Conservation (phyloP, 2,113 vertebrate species). For the Reinhardtius hippoglossoides region DNA sequence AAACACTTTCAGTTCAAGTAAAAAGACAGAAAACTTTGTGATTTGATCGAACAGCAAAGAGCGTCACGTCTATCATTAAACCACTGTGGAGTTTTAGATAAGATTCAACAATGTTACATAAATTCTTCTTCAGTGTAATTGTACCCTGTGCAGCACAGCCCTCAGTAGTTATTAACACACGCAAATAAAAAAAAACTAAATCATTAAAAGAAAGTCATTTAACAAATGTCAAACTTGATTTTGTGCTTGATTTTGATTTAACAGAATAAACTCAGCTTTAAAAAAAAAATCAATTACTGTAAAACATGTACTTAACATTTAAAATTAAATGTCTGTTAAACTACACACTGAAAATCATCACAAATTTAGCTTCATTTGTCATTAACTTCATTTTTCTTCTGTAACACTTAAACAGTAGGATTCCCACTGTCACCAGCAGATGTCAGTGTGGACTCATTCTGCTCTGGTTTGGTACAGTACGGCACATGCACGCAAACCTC, state of each 20-base stretch:
- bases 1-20: slow-evolving; percentile 24
- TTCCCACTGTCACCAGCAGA: slow-evolving; percentile 56
- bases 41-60: slow-evolving; percentile 18
- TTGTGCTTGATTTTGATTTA: slow-evolving; percentile 24
- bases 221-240: background rate
- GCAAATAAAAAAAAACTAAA: background rate
- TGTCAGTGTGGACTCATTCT: slow-evolving; percentile 49
- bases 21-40: slow-evolving; percentile 19
- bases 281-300: background rate
- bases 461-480: background rate
- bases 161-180: slow-evolving; percentile 13
- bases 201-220: background rate
- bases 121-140: background rate
- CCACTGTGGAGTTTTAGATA: background rate
- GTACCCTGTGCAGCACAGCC: slow-evolving; percentile 23
- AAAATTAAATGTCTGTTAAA: slow-evolving; percentile 5
- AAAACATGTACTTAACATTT: background rate
- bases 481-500: background rate
- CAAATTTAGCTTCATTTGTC: background rate
- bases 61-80: background rate
- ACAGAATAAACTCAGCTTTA: background rate
- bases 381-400: background rate
- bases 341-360: background rate
- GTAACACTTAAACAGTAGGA: background rate
- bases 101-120: background rate